Conservation (phyloP, 2,797 vertebrate genomes). For the Galagoides demidoff region DNA sequence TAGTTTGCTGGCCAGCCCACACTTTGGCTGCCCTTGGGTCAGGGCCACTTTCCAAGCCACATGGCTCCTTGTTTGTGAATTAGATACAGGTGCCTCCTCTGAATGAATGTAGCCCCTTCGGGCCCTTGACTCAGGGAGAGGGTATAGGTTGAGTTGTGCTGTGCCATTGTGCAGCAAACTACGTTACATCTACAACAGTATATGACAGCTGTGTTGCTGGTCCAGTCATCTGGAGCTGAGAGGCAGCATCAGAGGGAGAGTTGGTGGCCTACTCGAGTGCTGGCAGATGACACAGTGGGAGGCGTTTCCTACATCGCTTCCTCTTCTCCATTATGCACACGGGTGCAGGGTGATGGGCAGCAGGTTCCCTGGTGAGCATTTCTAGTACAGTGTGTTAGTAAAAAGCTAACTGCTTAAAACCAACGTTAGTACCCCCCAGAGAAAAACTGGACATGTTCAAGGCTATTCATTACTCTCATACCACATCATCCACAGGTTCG, state of each 20-base stretch:
- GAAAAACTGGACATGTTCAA: not conserved
- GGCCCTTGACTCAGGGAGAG: not conserved
- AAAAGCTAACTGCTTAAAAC: not conserved
- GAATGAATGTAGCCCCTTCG: not conserved
- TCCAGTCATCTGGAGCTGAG: not conserved
- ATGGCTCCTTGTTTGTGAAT: not conserved
- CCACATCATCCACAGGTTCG: slow-evolving; percentile 92
- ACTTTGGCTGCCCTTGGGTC: not conserved
- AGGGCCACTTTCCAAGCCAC: not conserved
- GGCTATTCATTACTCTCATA: not conserved
- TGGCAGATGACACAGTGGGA: not conserved
- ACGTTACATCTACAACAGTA: fast-evolving
- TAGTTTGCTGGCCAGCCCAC: not conserved
- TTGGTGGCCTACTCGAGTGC: not conserved
- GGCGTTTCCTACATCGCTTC: too few species aligned
- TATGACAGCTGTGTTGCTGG: not conserved
- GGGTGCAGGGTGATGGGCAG: not conserved
- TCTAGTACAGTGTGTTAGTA: not conserved
- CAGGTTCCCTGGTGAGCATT: not conserved
- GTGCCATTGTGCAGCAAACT: not conserved
- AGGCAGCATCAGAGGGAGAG: not conserved
- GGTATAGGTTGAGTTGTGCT: too few species aligned
- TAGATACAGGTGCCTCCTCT: not conserved
- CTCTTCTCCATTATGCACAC: not conserved
- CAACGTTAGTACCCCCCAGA: not conserved